Conservation (phyloP, 1,140 invertebrate species). For the Heliconius himera region DNA sequence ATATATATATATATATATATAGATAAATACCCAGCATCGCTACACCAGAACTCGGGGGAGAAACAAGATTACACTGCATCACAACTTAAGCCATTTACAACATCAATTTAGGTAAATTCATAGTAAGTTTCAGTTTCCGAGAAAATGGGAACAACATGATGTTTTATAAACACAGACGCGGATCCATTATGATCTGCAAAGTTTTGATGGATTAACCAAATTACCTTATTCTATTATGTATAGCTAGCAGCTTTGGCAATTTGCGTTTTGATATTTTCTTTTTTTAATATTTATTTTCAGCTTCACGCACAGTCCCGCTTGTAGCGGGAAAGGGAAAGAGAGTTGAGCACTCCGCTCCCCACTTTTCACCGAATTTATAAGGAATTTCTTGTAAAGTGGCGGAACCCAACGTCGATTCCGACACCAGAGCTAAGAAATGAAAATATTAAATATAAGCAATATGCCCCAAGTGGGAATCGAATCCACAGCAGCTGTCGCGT, state of each 20-base stretch:
- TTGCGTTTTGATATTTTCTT: neutral
- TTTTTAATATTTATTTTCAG: neutral
- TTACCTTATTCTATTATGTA: constrained; percentile 27
- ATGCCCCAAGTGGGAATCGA: too few relatives aligned
- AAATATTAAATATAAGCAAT: too few relatives aligned
- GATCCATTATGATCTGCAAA: constrained; percentile 26
- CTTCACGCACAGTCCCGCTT: too few relatives aligned
- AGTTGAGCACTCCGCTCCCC: too few relatives aligned
- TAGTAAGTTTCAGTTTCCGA: neutral
- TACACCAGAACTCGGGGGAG: neutral
- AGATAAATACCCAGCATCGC: neutral
- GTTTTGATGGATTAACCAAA: constrained; percentile 26
- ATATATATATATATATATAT: neutral
- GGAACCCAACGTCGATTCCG: too few relatives aligned
- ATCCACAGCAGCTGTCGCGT: too few relatives aligned
- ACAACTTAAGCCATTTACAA: constrained; percentile 1
- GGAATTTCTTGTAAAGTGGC: too few relatives aligned
- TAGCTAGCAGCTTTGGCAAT: constrained; percentile 8
- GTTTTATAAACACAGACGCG: constrained; percentile 20
- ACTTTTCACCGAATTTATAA: too few relatives aligned
- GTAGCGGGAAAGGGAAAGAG: too few relatives aligned
- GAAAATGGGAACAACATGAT: neutral
- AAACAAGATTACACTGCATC: constrained; percentile 9
- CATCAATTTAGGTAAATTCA: neutral
- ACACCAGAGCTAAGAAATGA: too few relatives aligned